Evolutionary conservation across 2,113 vertebrate genomes (phyloP).

Genomic region (Vanacampus margaritifer): DNA sequence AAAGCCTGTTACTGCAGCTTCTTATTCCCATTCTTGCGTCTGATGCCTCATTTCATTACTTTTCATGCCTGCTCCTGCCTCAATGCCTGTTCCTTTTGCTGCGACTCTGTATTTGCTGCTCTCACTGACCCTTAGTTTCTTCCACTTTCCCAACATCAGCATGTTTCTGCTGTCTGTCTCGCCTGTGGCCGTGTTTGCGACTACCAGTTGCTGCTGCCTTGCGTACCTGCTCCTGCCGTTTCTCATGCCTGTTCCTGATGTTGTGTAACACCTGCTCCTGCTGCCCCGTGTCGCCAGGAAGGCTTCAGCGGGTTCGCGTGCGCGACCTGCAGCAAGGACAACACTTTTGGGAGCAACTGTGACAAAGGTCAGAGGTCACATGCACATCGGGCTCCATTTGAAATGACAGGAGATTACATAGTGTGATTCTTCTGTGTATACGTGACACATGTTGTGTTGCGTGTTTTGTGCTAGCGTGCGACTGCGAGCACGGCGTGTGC

Average conservation of each 20-base stretch:
- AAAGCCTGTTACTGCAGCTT: neutral
- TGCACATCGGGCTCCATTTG: no score
- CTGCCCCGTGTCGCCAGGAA: constrained; percentile 65
- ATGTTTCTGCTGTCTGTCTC: neutral
- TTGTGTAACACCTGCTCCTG: neutral
- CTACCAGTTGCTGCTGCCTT: no score
- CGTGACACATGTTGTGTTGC: neutral
- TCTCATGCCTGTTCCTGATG: neutral
- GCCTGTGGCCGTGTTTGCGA: no score
- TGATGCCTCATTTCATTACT: no score
- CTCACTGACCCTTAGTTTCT: no score
- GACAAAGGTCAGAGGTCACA: constrained; percentile 73
- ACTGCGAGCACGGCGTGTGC: constrained; percentile 82
- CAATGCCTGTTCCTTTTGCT: no score
- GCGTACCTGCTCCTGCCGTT: neutral
- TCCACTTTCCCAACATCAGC: neutral
- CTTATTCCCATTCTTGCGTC: neutral
- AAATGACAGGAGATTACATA: neutral
- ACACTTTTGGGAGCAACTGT: constrained; percentile 78
- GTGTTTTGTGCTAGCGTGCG: constrained; percentile 74
- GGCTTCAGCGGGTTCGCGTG: constrained; percentile 84
- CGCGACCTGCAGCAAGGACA: constrained; percentile 78
- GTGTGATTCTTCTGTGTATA: neutral
- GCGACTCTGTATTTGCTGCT: neutral
- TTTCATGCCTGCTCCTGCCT: neutral